Base-by-base conservation (phyloP, 2,888 invertebrate genomes). In the Drosophila vallismaia region DNA sequence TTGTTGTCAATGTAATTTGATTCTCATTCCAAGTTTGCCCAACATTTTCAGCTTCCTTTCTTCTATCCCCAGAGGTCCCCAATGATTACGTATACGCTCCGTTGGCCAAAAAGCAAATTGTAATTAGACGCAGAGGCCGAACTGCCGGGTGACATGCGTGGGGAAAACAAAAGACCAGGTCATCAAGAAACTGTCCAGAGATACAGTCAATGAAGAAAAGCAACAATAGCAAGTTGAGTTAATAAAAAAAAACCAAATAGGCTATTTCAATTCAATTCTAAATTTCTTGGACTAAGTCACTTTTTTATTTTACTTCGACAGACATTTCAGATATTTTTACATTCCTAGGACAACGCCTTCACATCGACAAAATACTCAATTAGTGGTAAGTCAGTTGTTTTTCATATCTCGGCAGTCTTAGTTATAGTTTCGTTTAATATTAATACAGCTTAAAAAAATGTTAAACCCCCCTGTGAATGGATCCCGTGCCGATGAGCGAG, bases 31-130 rank as follows among this genome's bases (percentile, higher is more conserved):
- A 67, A 56, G 9, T 8, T 40, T 26, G 45, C 63, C 31, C 50
- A 19, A 14, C 55, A 24, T 42, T 19, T 42, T 4, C 19, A 14
- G 51, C 51, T 53, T 62, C 49, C 46, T 31, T 36, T 49, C 2
- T 3, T 1, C 7, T 0, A 7, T 12, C 56, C 49, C 5, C 14
- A 19, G 31, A 36, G 36, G 36, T n/a, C 40, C 58, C 58, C 68
- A 74, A 63, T 73, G 74, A 85, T 84, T 87, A 59, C 85, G 76
- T 48, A 73, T 77, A 83, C 75, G 86, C 86, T 48, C 76, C 63
- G 85, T 75, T 78, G 76, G 56, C 40, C 76, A 76, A 59, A 74
- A 62, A 52, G 69, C 72, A 75, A 79, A 69, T 76, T 69, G 84
- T 83, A 88, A 82, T 82, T 82, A 82, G 79, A 86, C 63, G 50